Percentiles rank a stretch among this genome's conserved stretches.
Conservation (phyloP, 1,140 invertebrate genomes). For the Berghia stephanieae region DNA sequence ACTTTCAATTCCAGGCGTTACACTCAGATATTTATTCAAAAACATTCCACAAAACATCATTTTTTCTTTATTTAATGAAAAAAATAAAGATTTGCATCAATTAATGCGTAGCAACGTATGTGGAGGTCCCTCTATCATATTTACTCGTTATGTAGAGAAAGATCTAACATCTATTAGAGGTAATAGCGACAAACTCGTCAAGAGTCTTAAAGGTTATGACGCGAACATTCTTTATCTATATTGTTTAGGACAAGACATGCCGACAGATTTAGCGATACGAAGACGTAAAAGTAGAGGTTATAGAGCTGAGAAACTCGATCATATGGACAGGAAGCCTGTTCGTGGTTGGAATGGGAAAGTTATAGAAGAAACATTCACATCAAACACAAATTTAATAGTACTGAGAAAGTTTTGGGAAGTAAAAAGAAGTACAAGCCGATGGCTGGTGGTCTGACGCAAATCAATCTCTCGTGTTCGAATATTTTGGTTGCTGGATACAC, state of each 20-base stretch:
- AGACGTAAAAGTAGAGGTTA: conserved; percentile 13
- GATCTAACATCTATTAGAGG: conserved; percentile 32
- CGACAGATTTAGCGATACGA: conserved; percentile 26
- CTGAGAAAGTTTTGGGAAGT: not conserved
- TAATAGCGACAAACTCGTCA: not conserved
- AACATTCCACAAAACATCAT: conserved; percentile 3
- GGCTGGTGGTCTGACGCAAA: too few species aligned
- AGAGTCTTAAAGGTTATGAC: conserved; percentile 37
- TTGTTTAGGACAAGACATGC: conserved; percentile 33
- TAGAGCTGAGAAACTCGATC: conserved; percentile 21
- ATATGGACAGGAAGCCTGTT: not conserved
- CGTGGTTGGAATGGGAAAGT: conserved; percentile 9
- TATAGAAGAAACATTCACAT: not conserved
- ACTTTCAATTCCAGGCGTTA: conserved; percentile 37
- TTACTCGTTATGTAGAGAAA: conserved; percentile 38
- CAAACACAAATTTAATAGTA: not conserved
- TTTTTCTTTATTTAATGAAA: conserved; percentile 36
- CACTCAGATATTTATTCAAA: conserved; percentile 36
- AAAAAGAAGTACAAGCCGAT: not conserved
- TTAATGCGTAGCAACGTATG: conserved; percentile 30
- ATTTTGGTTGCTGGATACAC: conserved; percentile 17
- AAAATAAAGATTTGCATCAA: conserved; percentile 35
- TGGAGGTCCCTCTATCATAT: conserved; percentile 40
- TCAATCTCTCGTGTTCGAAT: not conserved
- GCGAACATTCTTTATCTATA: conserved; percentile 41